Percentiles rank a stretch among this genome's conserved stretches.
Evolutionary conservation across 2,113 vertebrate species (phyloP).

Genomic region (Parotia lawesii): DNA sequence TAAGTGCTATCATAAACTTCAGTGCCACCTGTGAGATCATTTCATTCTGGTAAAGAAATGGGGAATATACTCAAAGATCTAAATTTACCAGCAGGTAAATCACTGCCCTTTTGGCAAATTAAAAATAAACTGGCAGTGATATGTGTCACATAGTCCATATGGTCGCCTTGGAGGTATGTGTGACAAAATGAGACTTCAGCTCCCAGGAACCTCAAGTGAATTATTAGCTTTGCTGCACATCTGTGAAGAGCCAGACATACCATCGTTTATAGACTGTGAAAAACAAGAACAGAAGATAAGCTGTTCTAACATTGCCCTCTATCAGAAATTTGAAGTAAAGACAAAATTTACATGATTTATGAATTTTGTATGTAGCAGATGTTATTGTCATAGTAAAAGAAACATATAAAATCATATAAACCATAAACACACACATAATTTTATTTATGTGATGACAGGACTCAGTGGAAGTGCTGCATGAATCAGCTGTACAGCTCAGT

Average conservation of each 20-base stretch:
- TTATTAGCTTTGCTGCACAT: background rate
- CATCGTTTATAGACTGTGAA: background rate
- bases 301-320: conserved; percentile 56
- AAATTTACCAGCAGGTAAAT: background rate
- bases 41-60: background rate
- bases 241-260: background rate
- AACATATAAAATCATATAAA: background rate
- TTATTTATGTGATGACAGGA: background rate
- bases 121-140: conserved; percentile 27
- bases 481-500: background rate
- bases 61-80: background rate
- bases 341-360: background rate
- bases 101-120: background rate
- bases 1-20: background rate
- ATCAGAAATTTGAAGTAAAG: conserved; percentile 38
- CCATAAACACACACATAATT: background rate
- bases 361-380: background rate
- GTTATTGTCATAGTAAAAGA: background rate
- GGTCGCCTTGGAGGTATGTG: background rate
- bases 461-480: background rate
- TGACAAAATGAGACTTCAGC: background rate
- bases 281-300: background rate
- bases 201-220: background rate
- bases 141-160: background rate
- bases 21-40: background rate